These are phyloP conservation scores for Acropora tenuis DNA, from an alignment of 64 coral and sea anemone genomes.

Conservation along the genomic window DNA sequence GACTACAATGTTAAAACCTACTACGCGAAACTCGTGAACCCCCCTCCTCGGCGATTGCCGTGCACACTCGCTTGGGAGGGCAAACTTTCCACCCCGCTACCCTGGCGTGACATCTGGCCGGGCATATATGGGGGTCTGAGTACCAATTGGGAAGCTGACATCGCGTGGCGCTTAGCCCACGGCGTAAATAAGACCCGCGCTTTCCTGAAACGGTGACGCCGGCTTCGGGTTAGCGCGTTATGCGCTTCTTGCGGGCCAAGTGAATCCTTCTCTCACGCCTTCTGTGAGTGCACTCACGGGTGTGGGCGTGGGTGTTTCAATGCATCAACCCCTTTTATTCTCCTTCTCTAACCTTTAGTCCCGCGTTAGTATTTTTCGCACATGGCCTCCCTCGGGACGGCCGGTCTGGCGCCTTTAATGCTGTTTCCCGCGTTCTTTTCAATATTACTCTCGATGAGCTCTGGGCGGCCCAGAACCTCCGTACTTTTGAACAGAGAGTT, in stretches of 20 bases:
- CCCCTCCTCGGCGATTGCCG: no score
- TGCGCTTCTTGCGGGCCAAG: no score
- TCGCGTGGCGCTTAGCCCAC: no score
- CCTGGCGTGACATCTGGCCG: no score
- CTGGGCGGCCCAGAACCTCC: not conserved
- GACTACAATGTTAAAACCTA: not conserved
- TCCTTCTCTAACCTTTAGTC: not conserved
- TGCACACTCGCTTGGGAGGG: no score
- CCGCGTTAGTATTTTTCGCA: not conserved
- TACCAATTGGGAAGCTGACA: no score
- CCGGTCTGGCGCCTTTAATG: not conserved
- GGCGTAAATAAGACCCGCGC: no score
- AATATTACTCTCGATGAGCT: not conserved
- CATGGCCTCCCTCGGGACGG: not conserved
- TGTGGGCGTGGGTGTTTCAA: not conserved
- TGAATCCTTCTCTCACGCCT: no score
- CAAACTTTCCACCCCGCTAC: no score
- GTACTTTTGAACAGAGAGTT: not conserved
- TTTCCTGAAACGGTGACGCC: not conserved
- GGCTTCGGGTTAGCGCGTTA: no score
- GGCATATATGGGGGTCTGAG: no score
- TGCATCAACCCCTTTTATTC: not conserved
- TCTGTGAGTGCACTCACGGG: not conserved
- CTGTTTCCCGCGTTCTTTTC: not conserved
- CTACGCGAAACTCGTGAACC: constrained; percentile 9